Evolutionary conservation across 2,888 invertebrate genomes (phyloP).

Genomic region (Balanococcus diminutus): DNA sequence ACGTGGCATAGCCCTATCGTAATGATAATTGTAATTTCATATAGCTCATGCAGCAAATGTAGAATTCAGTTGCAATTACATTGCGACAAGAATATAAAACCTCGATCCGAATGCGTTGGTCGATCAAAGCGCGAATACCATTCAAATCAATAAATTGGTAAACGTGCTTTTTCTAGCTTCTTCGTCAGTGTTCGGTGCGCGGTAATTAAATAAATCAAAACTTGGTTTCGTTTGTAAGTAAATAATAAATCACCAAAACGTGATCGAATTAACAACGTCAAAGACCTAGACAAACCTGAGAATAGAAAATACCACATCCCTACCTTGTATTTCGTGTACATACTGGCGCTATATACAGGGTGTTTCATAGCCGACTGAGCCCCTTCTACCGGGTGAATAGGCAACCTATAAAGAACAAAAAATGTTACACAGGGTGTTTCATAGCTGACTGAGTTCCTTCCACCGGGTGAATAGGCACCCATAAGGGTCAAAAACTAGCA

Average conservation of each 20-base stretch:
- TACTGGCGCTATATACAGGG: not conserved
- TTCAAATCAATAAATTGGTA: conserved; percentile 6
- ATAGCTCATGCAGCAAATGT: conserved; percentile 24
- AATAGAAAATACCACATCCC: not conserved
- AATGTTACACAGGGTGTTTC: no score
- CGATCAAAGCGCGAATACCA: conserved; percentile 27
- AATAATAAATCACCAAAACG: conserved; percentile 38
- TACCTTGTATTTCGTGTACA: not conserved
- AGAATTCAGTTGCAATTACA: conserved; percentile 43
- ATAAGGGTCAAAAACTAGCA: no score
- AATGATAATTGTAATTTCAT: conserved; percentile 23
- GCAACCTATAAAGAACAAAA: no score
- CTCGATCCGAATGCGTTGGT: not conserved
- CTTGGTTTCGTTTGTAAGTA: not conserved
- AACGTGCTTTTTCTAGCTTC: conserved; percentile 12
- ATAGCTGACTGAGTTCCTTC: no score
- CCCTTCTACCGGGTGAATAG: no score
- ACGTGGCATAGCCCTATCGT: not conserved
- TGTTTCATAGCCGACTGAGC: no score
- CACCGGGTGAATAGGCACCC: no score
- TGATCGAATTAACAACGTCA: conserved; percentile 5
- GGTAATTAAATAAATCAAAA: conserved; percentile 38
- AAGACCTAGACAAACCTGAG: not conserved
- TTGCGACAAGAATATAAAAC: conserved; percentile 41
- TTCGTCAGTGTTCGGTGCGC: not conserved